phyloP scores from a whole-genome alignment of 2,888 invertebrate genomes.

The Molanna angustata region DNA sequence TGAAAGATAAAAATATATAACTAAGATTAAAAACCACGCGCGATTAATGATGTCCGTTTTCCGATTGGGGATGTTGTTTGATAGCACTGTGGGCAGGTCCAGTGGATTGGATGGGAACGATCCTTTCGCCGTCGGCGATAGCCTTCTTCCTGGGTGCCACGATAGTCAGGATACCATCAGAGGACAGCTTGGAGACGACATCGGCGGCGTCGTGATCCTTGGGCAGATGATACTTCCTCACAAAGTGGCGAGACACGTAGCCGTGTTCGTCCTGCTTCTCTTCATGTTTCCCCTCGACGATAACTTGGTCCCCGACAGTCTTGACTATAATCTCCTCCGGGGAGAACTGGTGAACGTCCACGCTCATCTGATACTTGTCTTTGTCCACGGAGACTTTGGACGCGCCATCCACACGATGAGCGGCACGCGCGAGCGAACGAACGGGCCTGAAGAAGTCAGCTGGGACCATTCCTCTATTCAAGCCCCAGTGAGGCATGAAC shows the following conservation, averaged over 20 bases:
- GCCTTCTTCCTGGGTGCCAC: constrained; percentile 55
- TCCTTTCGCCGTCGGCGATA: constrained; percentile 46
- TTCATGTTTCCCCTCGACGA: constrained; percentile 77
- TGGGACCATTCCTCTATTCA: neutral
- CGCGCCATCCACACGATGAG: neutral
- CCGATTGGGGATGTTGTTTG: neutral
- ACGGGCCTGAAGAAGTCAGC: constrained; percentile 1
- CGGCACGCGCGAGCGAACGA: constrained; percentile 1
- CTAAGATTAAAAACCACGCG: too few relatives aligned
- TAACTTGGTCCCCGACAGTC: constrained; percentile 60
- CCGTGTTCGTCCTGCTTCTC: constrained; percentile 75
- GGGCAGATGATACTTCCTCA: constrained; percentile 71
- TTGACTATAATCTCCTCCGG: constrained; percentile 78
- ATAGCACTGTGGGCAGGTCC: constrained; percentile 50
- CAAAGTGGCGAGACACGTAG: constrained; percentile 69
- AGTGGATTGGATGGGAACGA: constrained; percentile 60
- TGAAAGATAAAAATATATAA: too few relatives aligned
- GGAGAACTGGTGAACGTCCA: constrained; percentile 75
- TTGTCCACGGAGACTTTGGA: constrained; percentile 39
- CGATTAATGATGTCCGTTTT: neutral
- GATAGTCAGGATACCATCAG: constrained; percentile 72
- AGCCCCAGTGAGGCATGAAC: neutral
- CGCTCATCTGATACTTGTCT: constrained; percentile 62
- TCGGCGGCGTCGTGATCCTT: constrained; percentile 68
- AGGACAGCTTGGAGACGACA: constrained; percentile 69